Conservation (phyloP, 2,888 invertebrate species). For the Theristus sp. region DNA sequence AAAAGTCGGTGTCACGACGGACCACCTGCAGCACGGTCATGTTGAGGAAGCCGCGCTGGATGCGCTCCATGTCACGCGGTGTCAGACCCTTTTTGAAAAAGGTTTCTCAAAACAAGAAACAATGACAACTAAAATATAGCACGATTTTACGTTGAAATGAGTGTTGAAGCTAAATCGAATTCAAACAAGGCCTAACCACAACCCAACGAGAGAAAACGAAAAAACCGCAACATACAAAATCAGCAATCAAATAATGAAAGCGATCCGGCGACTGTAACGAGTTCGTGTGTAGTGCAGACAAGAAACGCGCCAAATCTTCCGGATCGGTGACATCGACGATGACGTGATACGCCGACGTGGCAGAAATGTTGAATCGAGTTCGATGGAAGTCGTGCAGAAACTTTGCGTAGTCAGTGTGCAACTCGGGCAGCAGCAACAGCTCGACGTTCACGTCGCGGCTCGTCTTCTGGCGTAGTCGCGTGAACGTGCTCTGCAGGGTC, state of each 20-base stretch:
- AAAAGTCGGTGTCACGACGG: neutral
- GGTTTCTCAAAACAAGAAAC: no score
- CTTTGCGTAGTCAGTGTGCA: neutral
- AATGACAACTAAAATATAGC: neutral
- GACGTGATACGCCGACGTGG: neutral
- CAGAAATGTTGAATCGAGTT: neutral
- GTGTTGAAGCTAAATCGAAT: no score
- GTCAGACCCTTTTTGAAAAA: neutral
- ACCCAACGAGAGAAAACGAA: neutral
- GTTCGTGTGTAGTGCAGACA: neutral
- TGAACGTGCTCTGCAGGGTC: neutral
- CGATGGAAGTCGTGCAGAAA: neutral
- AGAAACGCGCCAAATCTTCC: neutral
- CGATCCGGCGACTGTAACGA: neutral
- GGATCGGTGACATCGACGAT: neutral
- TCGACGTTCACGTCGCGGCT: neutral
- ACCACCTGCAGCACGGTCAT: neutral
- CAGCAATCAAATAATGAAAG: neutral
- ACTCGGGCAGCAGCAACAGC: neutral
- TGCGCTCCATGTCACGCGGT: neutral
- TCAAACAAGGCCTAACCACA: no score
- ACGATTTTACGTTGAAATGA: no score
- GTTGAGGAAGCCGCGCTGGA: constrained; percentile 1
- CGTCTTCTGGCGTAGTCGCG: neutral
- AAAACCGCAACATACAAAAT: neutral